Evolutionary conservation across 2,113 vertebrate genomes (phyloP).

Genomic region (Ceratotherium simum): DNA sequence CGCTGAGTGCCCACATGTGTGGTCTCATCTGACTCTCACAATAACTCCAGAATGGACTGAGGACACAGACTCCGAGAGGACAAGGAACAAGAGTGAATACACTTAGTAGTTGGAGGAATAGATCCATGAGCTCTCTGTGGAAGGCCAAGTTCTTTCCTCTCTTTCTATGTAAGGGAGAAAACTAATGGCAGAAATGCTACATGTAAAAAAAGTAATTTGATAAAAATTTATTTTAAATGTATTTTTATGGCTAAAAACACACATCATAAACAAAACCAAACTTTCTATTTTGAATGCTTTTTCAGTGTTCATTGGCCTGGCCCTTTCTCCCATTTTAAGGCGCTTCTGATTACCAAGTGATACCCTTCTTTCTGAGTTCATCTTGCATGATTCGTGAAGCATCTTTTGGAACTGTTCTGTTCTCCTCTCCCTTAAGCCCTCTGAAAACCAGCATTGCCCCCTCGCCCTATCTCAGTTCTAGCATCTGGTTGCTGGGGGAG

Average conservation of each 20-base stretch:
- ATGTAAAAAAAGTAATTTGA: not conserved
- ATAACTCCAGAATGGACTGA: not conserved
- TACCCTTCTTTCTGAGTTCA: not conserved
- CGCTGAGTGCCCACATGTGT: no score
- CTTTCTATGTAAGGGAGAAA: not conserved
- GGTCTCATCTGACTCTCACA: not conserved
- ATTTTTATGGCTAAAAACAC: not conserved
- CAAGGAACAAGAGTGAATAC: not conserved
- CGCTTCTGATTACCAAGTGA: not conserved
- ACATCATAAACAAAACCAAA: not conserved
- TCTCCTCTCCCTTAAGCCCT: not conserved
- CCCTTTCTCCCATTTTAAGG: not conserved
- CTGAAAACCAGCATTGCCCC: not conserved
- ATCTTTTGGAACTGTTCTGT: not conserved
- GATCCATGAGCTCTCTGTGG: not conserved
- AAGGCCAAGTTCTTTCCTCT: not conserved
- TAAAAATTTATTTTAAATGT: not conserved
- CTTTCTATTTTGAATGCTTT: not conserved
- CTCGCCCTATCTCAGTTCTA: not conserved
- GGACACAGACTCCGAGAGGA: not conserved
- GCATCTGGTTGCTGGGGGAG: not conserved
- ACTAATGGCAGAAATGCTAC: not conserved
- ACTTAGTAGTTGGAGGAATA: not conserved
- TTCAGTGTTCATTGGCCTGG: not conserved
- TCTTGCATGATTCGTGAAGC: not conserved